A percentile compares a stretch with the other conserved stretches of the same genome.
phyloP scores from a whole-genome alignment of 2,113 vertebrate species.

The Passer montanus region DNA sequence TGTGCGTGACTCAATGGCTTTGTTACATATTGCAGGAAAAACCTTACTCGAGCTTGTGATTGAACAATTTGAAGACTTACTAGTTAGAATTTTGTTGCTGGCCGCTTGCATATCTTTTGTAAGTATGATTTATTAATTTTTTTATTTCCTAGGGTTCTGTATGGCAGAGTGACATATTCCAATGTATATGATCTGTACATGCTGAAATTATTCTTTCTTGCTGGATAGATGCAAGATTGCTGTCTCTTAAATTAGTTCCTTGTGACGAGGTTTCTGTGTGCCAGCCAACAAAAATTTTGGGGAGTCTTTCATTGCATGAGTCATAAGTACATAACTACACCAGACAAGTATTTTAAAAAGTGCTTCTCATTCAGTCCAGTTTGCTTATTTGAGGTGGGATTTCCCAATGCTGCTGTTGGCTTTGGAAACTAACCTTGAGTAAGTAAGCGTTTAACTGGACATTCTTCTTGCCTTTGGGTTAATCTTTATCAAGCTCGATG shows the following conservation, averaged over 20 bases:
- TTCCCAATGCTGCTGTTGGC: slow-evolving; percentile 52
- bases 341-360: neutral
- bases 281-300: neutral
- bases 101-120: slow-evolving; percentile 99
- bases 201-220: neutral
- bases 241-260: neutral
- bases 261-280: neutral
- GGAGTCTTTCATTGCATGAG: neutral
- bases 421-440: slow-evolving; percentile 56
- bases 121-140: slow-evolving; percentile 74
- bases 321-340: neutral
- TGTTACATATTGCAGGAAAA: slow-evolving; percentile 82
- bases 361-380: neutral
- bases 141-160: neutral
- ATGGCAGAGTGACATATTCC: neutral
- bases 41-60: slow-evolving; percentile 95
- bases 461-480: slow-evolving; percentile 53
- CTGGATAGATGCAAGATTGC: neutral
- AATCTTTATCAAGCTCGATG: slow-evolving; percentile 59
- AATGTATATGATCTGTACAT: neutral
- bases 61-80: slow-evolving; percentile 98
- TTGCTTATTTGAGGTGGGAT: slow-evolving; percentile 28
- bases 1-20: neutral
- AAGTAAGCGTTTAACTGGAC: slow-evolving; percentile 42
- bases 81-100: slow-evolving; percentile 97